A percentile compares a stretch with the other conserved stretches of the same genome.
These are phyloP conservation scores for Strix aluco DNA, from an alignment of 2,113 vertebrate genomes.

Conservation along the genomic window DNA sequence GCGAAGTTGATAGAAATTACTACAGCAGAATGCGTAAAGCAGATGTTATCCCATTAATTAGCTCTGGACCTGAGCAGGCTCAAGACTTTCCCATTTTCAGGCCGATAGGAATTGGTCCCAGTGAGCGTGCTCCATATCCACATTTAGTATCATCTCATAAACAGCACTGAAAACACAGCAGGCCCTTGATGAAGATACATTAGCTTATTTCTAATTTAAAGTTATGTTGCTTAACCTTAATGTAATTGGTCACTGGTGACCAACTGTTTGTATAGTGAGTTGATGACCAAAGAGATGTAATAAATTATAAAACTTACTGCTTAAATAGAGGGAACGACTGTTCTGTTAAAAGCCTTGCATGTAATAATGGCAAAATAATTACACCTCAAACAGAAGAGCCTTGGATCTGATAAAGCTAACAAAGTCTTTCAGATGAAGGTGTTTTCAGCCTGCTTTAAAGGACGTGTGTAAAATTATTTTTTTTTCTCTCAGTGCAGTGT, in stretches of 20 bases:
- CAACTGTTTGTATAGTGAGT: constrained; percentile 79
- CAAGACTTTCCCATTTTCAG: constrained; percentile 79
- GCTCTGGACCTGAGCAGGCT: constrained; percentile 79
- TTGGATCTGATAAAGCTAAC: constrained; percentile 72
- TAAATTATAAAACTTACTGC: constrained; percentile 75
- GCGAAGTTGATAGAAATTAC: constrained; percentile 78
- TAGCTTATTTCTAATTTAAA: constrained; percentile 82
- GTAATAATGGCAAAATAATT: constrained; percentile 82
- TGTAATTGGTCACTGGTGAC: constrained; percentile 92
- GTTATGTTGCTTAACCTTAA: constrained; percentile 80
- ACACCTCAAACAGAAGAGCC: constrained; percentile 69
- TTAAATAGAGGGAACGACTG: constrained; percentile 71
- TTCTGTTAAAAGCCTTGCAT: constrained; percentile 74
- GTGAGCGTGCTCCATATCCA: constrained; percentile 81
- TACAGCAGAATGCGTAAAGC: constrained; percentile 76
- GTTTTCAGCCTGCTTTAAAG: constrained; percentile 47
- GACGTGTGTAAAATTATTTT: not conserved
- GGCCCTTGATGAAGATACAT: constrained; percentile 81
- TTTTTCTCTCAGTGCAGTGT: not conserved
- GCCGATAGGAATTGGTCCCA: constrained; percentile 85
- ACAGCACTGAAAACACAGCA: constrained; percentile 81
- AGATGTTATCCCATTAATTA: constrained; percentile 88
- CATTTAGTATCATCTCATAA: constrained; percentile 84
- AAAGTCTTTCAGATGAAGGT: constrained; percentile 54
- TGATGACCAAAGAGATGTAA: constrained; percentile 81